Evolutionary conservation across 2,888 invertebrate genomes (phyloP).

Genomic region (Nomada fabriciana): DNA sequence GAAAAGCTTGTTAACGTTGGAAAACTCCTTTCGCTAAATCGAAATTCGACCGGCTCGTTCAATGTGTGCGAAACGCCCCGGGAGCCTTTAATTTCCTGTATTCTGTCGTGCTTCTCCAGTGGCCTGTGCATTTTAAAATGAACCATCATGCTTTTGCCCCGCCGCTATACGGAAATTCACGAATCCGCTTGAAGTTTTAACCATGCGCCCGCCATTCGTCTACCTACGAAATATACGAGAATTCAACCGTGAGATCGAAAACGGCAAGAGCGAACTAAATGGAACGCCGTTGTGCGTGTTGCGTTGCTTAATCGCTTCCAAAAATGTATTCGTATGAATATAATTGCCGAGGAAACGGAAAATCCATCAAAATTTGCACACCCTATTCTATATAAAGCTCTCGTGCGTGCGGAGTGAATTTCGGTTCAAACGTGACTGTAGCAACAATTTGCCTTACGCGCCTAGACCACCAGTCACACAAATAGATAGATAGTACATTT

Average conservation of each 20-base stretch:
- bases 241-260: background rate
- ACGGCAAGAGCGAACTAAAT: no score
- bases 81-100: slow-evolving; percentile 14
- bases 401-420: no score
- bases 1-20: slow-evolving; percentile 21
- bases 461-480: no score
- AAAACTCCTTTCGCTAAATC: slow-evolving; percentile 15
- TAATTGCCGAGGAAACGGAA: no score
- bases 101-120: slow-evolving; percentile 17
- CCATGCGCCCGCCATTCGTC: background rate
- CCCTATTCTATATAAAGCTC: no score
- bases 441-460: no score
- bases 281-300: no score
- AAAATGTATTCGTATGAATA: no score
- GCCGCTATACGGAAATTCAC: slow-evolving; percentile 4
- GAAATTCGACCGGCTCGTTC: background rate
- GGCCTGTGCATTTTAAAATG: slow-evolving; percentile 13
- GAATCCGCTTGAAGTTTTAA: slow-evolving; percentile 7
- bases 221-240: background rate
- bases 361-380: no score
- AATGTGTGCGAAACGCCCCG: background rate
- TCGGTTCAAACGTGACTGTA: no score
- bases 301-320: no score
- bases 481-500: no score
- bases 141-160: background rate